Evolutionary conservation across 1,140 invertebrate species (phyloP).

Genomic region (Drosophila orosa): DNA sequence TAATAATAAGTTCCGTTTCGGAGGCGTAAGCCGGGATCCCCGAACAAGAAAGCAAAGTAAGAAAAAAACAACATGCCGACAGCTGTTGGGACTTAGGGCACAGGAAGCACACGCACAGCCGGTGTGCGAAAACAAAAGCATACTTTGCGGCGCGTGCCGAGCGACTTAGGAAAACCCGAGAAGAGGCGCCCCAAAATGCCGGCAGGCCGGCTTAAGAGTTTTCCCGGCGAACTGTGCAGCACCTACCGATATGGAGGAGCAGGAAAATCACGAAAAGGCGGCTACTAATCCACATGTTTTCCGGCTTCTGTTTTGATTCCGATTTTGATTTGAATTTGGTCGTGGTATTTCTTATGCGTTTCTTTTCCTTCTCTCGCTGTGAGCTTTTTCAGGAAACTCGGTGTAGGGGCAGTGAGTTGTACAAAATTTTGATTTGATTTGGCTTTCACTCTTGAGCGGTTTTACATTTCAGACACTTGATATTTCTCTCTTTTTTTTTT

Average conservation of each 20-base stretch:
- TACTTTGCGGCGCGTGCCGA: constrained; percentile 61
- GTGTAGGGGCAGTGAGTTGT: constrained; percentile 33
- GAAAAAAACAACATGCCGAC: constrained; percentile 59
- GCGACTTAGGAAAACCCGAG: constrained; percentile 29
- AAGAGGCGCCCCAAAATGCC: constrained; percentile 42
- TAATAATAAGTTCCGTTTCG: constrained; percentile 69
- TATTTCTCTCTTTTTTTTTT: constrained; percentile 1
- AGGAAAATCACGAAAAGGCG: constrained; percentile 79
- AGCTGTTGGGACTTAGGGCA: constrained; percentile 67
- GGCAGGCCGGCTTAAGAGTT: constrained; percentile 62
- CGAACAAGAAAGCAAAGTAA: not conserved
- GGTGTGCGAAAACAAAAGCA: constrained; percentile 56
- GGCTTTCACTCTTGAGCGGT: constrained; percentile 40
- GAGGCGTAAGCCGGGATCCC: constrained; percentile 42
- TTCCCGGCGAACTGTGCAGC: constrained; percentile 28
- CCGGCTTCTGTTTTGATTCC: constrained; percentile 73
- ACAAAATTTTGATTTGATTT: constrained; percentile 41
- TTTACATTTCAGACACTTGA: constrained; percentile 51
- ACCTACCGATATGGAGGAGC: constrained; percentile 78
- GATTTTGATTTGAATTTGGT: constrained; percentile 46
- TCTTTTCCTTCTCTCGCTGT: constrained; percentile 9
- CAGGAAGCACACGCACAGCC: constrained; percentile 37
- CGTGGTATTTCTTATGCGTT: constrained; percentile 27
- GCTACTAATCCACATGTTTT: constrained; percentile 82
- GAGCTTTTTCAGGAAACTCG: constrained; percentile 31